A percentile compares a stretch with the other conserved stretches of the same genome.
phyloP scores from a whole-genome alignment of 2,888 invertebrate species.

The Iphiclides podalirius region DNA sequence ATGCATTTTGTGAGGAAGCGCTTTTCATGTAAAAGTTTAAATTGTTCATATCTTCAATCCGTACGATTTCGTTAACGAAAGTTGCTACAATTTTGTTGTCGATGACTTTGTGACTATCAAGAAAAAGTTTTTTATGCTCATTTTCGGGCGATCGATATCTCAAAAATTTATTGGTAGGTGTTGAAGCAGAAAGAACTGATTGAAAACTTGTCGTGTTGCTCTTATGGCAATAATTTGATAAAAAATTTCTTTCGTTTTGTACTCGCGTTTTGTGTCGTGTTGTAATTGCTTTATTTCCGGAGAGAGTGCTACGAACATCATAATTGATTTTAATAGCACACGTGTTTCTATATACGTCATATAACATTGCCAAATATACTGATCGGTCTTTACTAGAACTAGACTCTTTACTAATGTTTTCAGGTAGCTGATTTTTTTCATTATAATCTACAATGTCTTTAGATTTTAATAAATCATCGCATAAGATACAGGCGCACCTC shows the following conservation, averaged over 20 bases:
- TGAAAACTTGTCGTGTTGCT: background rate
- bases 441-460: conserved; percentile 29
- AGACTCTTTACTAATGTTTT: background rate
- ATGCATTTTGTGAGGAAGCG: too few relatives aligned
- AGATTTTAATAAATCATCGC: conserved; percentile 3
- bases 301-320: too few relatives aligned
- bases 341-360: conserved; percentile 1
- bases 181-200: background rate
- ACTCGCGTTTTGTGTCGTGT: too few relatives aligned
- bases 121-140: too few relatives aligned
- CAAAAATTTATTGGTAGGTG: too few relatives aligned
- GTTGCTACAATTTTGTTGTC: conserved; percentile 5
- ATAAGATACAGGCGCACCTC: conserved; percentile 9
- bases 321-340: background rate
- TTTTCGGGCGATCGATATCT: too few relatives aligned
- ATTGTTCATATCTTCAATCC: conserved; percentile 1
- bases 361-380: conserved; percentile 1
- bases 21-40: background rate
- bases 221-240: too few relatives aligned
- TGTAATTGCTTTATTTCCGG: too few relatives aligned
- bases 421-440: background rate
- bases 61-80: conserved; percentile 16
- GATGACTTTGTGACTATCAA: background rate
- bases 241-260: too few relatives aligned
- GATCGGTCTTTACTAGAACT: background rate